Evolutionary conservation across 2,888 invertebrate genomes (phyloP).

Genomic region (Tanypteryx hageni): DNA sequence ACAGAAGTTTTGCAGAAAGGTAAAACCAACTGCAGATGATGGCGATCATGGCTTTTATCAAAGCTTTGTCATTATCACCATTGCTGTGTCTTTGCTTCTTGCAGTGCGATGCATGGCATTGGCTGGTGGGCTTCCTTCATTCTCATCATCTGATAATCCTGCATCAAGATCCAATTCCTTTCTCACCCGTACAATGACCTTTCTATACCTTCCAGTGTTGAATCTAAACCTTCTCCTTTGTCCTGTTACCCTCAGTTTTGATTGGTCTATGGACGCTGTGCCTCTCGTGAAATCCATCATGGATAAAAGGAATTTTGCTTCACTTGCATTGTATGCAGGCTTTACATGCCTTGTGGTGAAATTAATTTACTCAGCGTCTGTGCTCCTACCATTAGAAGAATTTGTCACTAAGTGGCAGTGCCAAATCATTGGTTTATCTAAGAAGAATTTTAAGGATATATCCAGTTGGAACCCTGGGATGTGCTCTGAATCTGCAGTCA

Average conservation of each 20-base stretch:
- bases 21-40: neutral
- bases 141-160: constrained; percentile 77
- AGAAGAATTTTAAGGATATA: neutral
- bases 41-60: neutral
- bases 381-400: neutral
- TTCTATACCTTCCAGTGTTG: constrained; percentile 75
- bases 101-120: constrained; percentile 74
- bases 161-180: constrained; percentile 75
- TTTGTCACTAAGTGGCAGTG: neutral
- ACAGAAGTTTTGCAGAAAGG: neutral
- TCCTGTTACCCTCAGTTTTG: constrained; percentile 94
- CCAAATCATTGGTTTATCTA: neutral
- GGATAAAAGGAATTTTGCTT: constrained; percentile 75
- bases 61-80: neutral
- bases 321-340: constrained; percentile 72
- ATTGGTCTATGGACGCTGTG: constrained; percentile 99
- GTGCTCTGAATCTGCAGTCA: neutral
- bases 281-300: constrained; percentile 78
- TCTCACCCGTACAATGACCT: constrained; percentile 75
- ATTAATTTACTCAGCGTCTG: neutral
- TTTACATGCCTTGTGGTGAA: neutral
- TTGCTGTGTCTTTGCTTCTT: constrained; percentile 70
- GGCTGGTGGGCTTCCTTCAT: constrained; percentile 74
- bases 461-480: neutral
- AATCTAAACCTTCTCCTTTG: constrained; percentile 80